phyloP scores from a whole-genome alignment of 2,797 vertebrate species.

The Mus caroli region DNA sequence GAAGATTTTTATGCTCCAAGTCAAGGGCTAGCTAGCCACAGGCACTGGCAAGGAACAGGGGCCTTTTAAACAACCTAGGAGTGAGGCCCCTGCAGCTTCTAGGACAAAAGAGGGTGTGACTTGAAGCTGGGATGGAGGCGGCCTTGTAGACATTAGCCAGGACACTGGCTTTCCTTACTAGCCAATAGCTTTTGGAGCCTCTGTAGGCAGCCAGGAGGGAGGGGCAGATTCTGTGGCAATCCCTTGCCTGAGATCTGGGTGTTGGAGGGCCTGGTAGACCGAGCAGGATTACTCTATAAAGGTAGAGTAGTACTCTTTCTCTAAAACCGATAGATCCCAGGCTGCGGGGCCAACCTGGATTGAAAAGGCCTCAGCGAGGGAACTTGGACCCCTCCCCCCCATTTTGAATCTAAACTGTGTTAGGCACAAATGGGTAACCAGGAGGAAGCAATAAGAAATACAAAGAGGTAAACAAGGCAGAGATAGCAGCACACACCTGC shows the following conservation, averaged over 20 bases:
- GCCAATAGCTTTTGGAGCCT: neutral
- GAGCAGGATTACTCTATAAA: neutral
- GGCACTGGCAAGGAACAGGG: neutral
- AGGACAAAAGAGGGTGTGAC: neutral
- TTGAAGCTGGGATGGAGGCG: accelerated
- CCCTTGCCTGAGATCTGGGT: neutral
- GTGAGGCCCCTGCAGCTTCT: neutral
- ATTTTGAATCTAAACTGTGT: neutral
- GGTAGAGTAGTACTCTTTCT: constrained; percentile 35
- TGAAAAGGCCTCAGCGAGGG: neutral
- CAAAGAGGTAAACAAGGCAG: neutral
- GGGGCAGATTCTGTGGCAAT: neutral
- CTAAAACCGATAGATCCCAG: constrained; percentile 43
- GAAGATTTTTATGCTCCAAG: neutral
- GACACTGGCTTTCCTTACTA: neutral
- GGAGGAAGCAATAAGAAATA: neutral
- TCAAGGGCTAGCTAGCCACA: neutral
- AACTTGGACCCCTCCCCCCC: neutral
- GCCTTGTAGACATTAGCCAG: neutral
- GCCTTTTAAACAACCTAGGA: neutral
- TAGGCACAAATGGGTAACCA: neutral
- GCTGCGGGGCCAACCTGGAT: neutral
- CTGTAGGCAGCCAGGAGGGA: accelerated
- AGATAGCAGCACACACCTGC: neutral
- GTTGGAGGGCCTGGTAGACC: neutral